Conservation (phyloP, 2,113 vertebrate genomes). For the Protobothrops flavoviridis region DNA sequence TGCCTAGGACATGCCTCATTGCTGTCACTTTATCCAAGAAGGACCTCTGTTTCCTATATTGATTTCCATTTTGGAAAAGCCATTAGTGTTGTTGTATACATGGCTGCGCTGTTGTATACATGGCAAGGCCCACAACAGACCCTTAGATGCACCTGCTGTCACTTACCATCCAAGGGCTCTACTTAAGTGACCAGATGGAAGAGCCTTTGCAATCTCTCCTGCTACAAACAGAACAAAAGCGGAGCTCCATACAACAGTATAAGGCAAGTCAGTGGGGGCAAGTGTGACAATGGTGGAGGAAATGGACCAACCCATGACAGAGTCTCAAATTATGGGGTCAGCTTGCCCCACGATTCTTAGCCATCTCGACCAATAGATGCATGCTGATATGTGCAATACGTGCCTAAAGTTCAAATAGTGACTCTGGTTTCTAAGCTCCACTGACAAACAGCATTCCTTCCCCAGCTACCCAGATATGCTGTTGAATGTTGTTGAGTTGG, state of each 20-base stretch:
- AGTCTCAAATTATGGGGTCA: not conserved
- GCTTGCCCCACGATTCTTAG: not conserved
- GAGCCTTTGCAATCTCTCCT: not conserved
- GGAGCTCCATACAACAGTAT: not conserved
- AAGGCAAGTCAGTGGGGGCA: not conserved
- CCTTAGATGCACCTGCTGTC: not conserved
- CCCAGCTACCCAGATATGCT: not conserved
- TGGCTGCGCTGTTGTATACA: not conserved
- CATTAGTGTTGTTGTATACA: not conserved
- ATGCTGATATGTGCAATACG: not conserved
- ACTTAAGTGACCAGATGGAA: not conserved
- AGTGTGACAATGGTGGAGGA: not conserved
- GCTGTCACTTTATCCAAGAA: not conserved
- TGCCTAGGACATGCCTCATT: not conserved
- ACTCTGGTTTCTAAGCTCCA: not conserved
- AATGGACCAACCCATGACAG: not conserved
- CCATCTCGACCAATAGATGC: too few relatives aligned
- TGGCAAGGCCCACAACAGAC: not conserved
- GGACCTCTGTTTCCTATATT: not conserved
- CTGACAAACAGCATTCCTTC: not conserved
- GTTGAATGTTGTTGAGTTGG: not conserved
- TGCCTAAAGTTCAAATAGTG: not conserved
- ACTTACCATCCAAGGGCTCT: not conserved
- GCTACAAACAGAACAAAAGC: not conserved
- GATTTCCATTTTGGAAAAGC: not conserved